A percentile compares a stretch with the other conserved stretches of the same genome.
These are phyloP conservation scores for Oopsacas minuta DNA, from an alignment of 37 sponge, comb jelly and placozoan species.

Conservation along the genomic window DNA sequence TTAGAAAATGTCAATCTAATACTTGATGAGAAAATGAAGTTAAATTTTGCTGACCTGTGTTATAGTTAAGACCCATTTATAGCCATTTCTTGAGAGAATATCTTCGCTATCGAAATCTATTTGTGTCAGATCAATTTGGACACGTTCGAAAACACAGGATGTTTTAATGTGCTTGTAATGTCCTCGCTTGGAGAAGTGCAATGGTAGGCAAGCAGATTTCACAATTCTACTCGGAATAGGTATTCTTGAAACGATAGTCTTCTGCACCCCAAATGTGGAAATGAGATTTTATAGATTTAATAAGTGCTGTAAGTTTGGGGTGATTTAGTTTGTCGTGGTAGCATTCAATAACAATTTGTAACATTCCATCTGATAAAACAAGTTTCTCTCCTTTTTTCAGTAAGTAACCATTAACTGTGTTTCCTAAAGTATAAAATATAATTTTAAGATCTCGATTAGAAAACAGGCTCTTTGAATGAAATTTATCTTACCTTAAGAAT, in stretches of 20 bases:
- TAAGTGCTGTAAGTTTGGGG: neutral
- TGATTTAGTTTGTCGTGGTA: neutral
- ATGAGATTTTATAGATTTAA: neutral
- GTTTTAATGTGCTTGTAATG: constrained; percentile 13
- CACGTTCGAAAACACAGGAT: neutral
- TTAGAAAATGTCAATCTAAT: too few relatives aligned
- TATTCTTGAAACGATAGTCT: neutral
- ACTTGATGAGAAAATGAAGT: too few relatives aligned
- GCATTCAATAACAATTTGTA: neutral
- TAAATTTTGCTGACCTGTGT: too few relatives aligned
- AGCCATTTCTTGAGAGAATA: neutral
- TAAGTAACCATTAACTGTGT: neutral
- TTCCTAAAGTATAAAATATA: neutral
- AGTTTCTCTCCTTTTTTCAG: neutral
- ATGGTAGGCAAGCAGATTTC: neutral
- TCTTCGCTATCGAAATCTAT: neutral
- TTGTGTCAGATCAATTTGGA: constrained; percentile 11
- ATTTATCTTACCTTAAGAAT: neutral
- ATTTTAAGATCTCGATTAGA: too few relatives aligned
- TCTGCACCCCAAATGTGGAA: constrained; percentile 9
- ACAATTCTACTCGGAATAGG: neutral
- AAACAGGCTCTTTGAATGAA: too few relatives aligned
- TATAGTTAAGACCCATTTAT: neutral
- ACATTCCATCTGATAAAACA: constrained; percentile 13
- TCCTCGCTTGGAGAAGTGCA: neutral